Evolutionary conservation across 1,140 invertebrate genomes (phyloP).

Genomic region (Drosophila quadrilineata): DNA sequence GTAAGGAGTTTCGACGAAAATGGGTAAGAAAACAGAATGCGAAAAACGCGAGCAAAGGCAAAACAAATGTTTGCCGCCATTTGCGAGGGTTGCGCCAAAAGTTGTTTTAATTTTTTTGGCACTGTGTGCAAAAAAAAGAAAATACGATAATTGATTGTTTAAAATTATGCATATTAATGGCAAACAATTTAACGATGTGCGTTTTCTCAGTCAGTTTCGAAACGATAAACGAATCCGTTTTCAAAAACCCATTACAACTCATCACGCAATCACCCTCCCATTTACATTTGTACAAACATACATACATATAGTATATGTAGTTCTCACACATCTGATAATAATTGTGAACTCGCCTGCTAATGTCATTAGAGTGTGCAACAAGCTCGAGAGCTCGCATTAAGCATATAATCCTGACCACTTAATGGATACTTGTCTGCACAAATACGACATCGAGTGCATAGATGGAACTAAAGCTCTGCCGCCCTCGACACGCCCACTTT

Average conservation of each 20-base stretch:
- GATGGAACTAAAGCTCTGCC: too few relatives aligned
- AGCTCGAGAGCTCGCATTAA: slow-evolving; percentile 9
- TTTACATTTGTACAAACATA: too few relatives aligned
- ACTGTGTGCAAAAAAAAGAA: too few relatives aligned
- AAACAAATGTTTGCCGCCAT: background rate
- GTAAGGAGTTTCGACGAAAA: slow-evolving; percentile 65
- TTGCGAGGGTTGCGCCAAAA: slow-evolving; percentile 6
- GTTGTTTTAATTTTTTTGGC: background rate
- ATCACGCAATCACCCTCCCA: too few relatives aligned
- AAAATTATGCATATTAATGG: too few relatives aligned
- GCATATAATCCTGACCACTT: slow-evolving; percentile 18
- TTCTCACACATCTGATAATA: slow-evolving; percentile 1
- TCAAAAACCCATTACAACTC: too few relatives aligned
- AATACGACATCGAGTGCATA: background rate
- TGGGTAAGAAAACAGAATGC: slow-evolving; percentile 53
- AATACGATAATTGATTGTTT: too few relatives aligned
- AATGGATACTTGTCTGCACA: too few relatives aligned
- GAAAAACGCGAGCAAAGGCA: background rate
- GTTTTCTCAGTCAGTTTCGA: too few relatives aligned
- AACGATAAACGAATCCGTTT: too few relatives aligned
- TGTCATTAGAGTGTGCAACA: slow-evolving; percentile 3
- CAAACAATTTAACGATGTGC: too few relatives aligned
- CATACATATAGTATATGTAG: background rate
- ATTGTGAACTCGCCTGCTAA: background rate
- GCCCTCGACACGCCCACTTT: slow-evolving; percentile 22